Evolutionary conservation across 2,113 vertebrate species (phyloP).

Genomic region (Cichladusa arquata): DNA sequence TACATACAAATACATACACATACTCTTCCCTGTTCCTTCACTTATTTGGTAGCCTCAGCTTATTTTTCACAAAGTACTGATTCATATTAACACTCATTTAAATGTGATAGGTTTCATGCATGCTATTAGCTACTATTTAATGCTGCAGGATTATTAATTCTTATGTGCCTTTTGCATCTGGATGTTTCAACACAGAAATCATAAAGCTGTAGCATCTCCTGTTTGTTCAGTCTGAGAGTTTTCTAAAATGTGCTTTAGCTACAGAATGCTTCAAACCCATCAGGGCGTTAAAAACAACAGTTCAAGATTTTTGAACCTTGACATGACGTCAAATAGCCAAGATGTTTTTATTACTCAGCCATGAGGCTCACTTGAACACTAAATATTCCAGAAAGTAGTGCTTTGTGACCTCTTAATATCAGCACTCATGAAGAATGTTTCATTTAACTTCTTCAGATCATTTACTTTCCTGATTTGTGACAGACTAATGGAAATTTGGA

Average conservation of each 20-base stretch:
- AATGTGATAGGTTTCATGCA: not conserved
- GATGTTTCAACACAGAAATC: not conserved
- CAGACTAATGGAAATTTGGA: constrained; percentile 27
- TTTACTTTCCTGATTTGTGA: constrained; percentile 45
- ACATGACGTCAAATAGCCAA: constrained; percentile 29
- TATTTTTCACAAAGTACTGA: not conserved
- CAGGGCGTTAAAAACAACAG: not conserved
- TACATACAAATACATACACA: not conserved
- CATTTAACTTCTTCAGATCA: constrained; percentile 40
- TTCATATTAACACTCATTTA: not conserved
- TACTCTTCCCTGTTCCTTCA: not conserved
- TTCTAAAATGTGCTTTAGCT: not conserved
- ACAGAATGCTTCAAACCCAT: not conserved
- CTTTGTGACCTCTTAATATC: constrained; percentile 24
- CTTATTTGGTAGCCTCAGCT: not conserved
- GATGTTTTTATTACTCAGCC: not conserved
- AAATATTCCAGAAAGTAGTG: not conserved
- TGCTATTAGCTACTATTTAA: not conserved
- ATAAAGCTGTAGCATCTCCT: not conserved
- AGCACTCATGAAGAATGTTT: not conserved
- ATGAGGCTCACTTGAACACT: constrained; percentile 3
- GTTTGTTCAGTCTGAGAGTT: not conserved
- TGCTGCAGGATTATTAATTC: not conserved
- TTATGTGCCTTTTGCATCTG: not conserved
- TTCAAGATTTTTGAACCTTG: not conserved